These are phyloP conservation scores for Hemibagrus wyckioides DNA, from an alignment of 2,113 vertebrate genomes.

Conservation along the genomic window DNA sequence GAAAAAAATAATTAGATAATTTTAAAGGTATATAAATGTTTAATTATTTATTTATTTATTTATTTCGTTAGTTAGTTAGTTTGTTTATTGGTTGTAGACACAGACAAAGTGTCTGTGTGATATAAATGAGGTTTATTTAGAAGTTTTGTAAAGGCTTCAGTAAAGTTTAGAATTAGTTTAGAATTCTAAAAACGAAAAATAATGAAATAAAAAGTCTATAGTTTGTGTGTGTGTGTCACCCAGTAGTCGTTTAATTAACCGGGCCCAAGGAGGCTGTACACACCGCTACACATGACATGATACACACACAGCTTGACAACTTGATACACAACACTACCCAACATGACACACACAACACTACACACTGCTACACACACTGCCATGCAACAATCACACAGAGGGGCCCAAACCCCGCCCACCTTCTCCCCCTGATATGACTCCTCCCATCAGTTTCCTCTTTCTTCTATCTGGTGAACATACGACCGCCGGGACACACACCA, in stretches of 20 bases:
- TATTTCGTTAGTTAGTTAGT: too few species aligned
- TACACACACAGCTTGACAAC: too few species aligned
- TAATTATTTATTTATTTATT: not conserved
- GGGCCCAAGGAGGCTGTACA: not conserved
- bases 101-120: not conserved
- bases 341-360: not conserved
- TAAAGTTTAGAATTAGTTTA: not conserved
- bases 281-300: not conserved
- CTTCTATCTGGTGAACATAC: not conserved
- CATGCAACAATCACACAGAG: not conserved
- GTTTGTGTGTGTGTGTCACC: not conserved
- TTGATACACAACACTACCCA: too few species aligned
- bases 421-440: not conserved
- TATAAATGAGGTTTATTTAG: not conserved
- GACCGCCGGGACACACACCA: not conserved
- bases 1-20: not conserved
- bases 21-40: not conserved
- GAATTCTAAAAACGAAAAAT: not conserved
- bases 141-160: not conserved
- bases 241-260: constrained; percentile 12
- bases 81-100: too few species aligned
- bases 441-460: not conserved
- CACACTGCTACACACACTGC: not conserved
- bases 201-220: not conserved
- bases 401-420: not conserved